Conservation (phyloP, 2,797 vertebrate species). For the Argentina silus region DNA sequence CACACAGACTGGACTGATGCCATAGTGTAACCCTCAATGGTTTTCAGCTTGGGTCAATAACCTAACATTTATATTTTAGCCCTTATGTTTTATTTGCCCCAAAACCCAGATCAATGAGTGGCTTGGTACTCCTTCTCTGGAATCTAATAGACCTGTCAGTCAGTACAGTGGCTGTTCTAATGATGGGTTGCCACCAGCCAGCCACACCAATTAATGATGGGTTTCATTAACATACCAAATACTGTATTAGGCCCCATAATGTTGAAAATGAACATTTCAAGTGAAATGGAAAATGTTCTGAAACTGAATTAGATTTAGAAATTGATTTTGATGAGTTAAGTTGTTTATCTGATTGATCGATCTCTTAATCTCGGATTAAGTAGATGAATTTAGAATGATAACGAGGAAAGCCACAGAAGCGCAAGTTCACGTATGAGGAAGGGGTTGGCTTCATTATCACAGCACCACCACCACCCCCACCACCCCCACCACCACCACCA, state of each 20-base stretch:
- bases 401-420: background rate
- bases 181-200: background rate
- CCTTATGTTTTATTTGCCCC: slow-evolving; percentile 13
- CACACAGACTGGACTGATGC: background rate
- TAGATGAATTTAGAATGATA: background rate
- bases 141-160: background rate
- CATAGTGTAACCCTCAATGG: background rate
- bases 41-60: slow-evolving; percentile 15
- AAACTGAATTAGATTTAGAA: background rate
- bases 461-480: no score
- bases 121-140: slow-evolving; percentile 6
- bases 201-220: background rate
- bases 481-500: no score
- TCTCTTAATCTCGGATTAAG: background rate
- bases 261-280: slow-evolving; percentile 11
- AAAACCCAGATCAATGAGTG: slow-evolving; percentile 11
- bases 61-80: slow-evolving; percentile 26
- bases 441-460: background rate
- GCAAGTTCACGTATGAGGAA: background rate
- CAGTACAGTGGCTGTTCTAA: background rate
- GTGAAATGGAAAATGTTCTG: slow-evolving; percentile 8
- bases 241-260: background rate
- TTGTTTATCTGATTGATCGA: background rate
- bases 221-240: background rate
- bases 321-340: background rate